Conservation (phyloP, 35 echinoderm and acorn worm species). For the Acanthaster planci region DNA sequence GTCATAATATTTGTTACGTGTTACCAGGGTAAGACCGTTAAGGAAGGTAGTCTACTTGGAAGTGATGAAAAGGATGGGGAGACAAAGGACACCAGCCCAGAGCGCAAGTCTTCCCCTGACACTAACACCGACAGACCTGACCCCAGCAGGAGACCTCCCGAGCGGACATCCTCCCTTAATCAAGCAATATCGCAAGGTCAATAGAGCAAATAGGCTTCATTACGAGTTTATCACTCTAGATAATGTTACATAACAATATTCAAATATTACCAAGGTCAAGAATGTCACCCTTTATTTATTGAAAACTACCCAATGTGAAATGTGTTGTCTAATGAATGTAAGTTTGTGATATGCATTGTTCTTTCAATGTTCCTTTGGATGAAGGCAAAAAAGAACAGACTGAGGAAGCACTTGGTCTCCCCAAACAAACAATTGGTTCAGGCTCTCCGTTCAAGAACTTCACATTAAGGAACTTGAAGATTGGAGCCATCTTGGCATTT, state of each 20-base stretch:
- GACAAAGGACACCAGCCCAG: background rate
- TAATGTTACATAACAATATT: no score
- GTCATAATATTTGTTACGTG: no score
- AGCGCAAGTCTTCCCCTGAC: background rate
- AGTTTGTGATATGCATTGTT: no score
- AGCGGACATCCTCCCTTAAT: background rate
- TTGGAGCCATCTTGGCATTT: conserved; percentile 28
- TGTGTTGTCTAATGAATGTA: no score
- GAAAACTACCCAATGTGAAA: no score
- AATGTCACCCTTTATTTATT: no score
- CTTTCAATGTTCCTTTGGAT: no score
- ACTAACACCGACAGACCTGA: background rate
- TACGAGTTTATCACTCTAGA: no score
- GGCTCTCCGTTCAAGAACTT: conserved; percentile 35
- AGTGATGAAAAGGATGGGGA: background rate
- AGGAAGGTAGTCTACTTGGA: background rate
- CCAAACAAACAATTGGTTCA: background rate
- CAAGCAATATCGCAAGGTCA: background rate
- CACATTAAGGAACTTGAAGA: conserved; percentile 23
- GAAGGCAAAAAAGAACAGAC: background rate
- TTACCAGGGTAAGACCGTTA: conserved; percentile 23
- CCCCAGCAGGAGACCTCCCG: background rate
- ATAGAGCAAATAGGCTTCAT: no score
- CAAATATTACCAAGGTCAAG: no score
- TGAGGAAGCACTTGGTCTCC: background rate